Conservation (phyloP, 2,797 vertebrate species). For the Vespertilio murinus region DNA sequence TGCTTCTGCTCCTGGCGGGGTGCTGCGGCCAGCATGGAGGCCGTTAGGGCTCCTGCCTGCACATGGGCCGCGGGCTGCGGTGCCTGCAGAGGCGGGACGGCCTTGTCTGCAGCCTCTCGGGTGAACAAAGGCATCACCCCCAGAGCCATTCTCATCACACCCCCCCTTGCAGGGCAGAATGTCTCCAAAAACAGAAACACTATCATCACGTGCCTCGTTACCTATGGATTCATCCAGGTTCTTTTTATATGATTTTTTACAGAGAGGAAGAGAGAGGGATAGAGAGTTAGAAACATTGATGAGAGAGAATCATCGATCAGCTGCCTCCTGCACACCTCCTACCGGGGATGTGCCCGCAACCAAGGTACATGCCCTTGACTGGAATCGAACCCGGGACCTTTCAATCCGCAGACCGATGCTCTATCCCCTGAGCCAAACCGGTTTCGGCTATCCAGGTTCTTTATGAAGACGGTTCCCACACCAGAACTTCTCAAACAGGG, state of each 20-base stretch:
- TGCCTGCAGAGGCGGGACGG: constrained; percentile 89
- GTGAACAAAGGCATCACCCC: constrained; percentile 99
- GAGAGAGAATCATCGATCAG: too few species aligned
- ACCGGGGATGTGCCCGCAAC: too few species aligned
- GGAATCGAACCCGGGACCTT: too few species aligned
- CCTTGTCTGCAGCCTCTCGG: constrained; percentile 97
- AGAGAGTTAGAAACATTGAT: too few species aligned
- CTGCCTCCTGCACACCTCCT: too few species aligned
- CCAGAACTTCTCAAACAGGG: constrained; percentile 98
- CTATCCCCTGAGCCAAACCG: too few species aligned
- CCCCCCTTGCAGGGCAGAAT: constrained; percentile 99
- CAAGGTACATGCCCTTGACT: too few species aligned
- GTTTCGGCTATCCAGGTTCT: constrained; percentile 98
- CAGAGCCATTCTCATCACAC: constrained; percentile 98
- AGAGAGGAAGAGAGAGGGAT: too few species aligned
- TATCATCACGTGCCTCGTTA: constrained; percentile 99
- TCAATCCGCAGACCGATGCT: too few species aligned
- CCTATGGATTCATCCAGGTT: constrained; percentile 99
- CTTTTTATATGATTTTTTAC: too few species aligned
- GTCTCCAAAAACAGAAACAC: constrained; percentile 98
- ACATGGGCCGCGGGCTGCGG: constrained; percentile 94
- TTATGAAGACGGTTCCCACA: constrained; percentile 99
- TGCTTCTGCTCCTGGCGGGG: constrained; percentile 99
- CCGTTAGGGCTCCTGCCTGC: constrained; percentile 98
- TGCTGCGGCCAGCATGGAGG: constrained; percentile 97